Base-by-base conservation (phyloP, 2,888 invertebrate genomes). In the Dysmachus trigonus region DNA sequence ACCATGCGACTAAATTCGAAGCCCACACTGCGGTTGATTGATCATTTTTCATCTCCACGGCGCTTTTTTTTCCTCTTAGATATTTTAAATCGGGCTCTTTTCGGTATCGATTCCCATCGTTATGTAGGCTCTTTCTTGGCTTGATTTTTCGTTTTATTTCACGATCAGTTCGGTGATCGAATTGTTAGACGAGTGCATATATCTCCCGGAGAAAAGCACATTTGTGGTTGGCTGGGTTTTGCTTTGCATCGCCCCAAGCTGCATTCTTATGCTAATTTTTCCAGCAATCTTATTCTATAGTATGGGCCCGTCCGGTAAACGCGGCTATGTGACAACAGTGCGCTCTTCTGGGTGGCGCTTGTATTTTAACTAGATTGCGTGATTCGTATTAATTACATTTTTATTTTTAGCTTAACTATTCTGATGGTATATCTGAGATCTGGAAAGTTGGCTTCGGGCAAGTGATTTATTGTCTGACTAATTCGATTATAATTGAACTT, bases 321-420 rank as follows among this genome's bases (percentile, higher is more conserved):
- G 53, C 38, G 38, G 38, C 53, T 53, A 62, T 53, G 53, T 10
- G 81, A 81, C 53, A 81, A 81, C 53, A 81, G 81, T 53, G 81
- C 35, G 30, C 81, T 85, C 85, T 72, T 62, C 62, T 85, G 85
- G 85, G 85, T 85, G 85, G 85, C 85, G 85, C 85, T 85, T 85
- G 85, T 84, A 84, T 18, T 53, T 85, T 79, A 79, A 79, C 79
- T 79, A 30, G 31, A 47, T 51, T 72, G 41, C 72, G 72, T 85
- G 85, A 79, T 79, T 77, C 15, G 62, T 38, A 85, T 85, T 85
- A 79, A 85, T 85, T 85, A 79, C 79, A 30, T 35, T 53, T 76
- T 76, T 47, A 72, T 73, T 84, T 73, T 81, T 81, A 81, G 81
- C 51, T 53, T 33, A 62, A 31, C 31, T 31, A 53, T 81, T 62